Evolutionary conservation across 2,888 invertebrate species (phyloP).

Genomic region (Agrochola lychnidis): DNA sequence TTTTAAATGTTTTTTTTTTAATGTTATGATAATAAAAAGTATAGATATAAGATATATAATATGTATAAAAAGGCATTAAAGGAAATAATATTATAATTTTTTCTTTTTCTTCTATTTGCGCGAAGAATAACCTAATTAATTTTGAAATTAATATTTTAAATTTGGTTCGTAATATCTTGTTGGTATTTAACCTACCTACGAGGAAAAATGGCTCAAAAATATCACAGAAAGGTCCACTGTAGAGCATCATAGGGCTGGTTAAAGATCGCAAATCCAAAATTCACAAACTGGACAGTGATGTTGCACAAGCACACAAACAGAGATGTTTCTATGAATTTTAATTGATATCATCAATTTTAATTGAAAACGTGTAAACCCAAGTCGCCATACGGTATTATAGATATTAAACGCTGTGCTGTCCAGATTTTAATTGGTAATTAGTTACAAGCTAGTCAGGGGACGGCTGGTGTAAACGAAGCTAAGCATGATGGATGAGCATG

Average conservation of each 20-base stretch:
- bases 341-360: conserved; percentile 25
- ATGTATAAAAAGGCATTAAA: too few relatives aligned
- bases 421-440: conserved; percentile 45
- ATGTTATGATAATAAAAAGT: too few relatives aligned
- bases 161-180: neutral
- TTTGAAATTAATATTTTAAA: neutral
- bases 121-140: neutral
- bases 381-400: neutral
- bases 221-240: neutral
- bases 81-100: neutral
- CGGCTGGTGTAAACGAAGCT: conserved; percentile 20
- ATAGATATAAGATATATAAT: too few relatives aligned
- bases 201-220: neutral
- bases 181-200: too few relatives aligned
- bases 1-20: too few relatives aligned
- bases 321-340: neutral
- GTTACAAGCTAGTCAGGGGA: conserved; percentile 13
- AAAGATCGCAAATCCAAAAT: neutral
- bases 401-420: conserved; percentile 14
- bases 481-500: conserved; percentile 51
- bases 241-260: neutral
- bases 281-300: too few relatives aligned
- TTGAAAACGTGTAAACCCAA: conserved; percentile 4
- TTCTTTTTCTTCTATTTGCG: neutral
- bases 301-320: neutral